phyloP scores from a whole-genome alignment of 2,797 vertebrate species.

The Ceyx erithaca region DNA sequence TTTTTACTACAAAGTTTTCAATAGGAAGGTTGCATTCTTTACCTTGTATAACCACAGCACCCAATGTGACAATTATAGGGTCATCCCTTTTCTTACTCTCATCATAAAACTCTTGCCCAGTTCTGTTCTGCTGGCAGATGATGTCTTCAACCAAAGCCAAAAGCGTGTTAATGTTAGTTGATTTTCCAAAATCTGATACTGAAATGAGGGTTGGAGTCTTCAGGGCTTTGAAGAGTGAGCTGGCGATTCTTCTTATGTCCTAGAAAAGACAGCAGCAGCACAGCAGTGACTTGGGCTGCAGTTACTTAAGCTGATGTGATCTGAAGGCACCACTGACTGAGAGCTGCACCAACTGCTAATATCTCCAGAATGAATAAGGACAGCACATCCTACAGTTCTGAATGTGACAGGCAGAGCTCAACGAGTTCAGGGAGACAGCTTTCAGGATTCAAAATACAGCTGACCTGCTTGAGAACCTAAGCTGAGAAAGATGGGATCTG shows the following conservation, averaged over 20 bases:
- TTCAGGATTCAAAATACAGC: neutral
- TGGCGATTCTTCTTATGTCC: conserved; percentile 90
- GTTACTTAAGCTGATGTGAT: neutral
- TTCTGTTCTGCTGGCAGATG: conserved; percentile 85
- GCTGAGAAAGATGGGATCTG: neutral
- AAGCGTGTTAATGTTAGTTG: conserved; percentile 87
- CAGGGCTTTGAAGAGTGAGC: conserved; percentile 87
- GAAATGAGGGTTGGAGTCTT: conserved; percentile 79
- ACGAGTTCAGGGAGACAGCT: neutral
- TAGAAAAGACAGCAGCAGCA: conserved; percentile 62
- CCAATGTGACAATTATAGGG: conserved; percentile 77
- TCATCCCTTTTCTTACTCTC: conserved; percentile 78
- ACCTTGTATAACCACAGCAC: conserved; percentile 82
- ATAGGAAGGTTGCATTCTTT: neutral
- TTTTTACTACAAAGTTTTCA: neutral
- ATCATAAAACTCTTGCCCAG: conserved; percentile 77
- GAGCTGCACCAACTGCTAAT: neutral
- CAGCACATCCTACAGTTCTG: neutral
- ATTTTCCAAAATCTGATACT: conserved; percentile 77
- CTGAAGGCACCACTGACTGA: neutral
- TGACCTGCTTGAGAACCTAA: neutral
- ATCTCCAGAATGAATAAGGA: neutral
- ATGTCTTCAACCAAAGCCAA: conserved; percentile 89
- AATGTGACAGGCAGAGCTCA: neutral
- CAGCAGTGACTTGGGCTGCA: conserved; percentile 12